phyloP scores from a whole-genome alignment of 2,888 invertebrate genomes.

The Drosophila tanythrix region DNA sequence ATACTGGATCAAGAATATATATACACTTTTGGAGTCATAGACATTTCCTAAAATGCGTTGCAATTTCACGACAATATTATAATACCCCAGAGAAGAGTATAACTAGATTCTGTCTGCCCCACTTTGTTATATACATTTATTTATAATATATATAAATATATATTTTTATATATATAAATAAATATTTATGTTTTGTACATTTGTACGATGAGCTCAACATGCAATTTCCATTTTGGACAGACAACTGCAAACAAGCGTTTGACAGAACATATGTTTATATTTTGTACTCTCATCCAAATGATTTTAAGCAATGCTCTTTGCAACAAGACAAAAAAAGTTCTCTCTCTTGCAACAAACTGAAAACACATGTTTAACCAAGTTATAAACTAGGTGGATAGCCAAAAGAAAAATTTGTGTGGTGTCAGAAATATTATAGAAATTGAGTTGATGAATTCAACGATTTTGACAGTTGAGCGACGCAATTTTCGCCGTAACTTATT shows the following conservation, averaged over 20 bases:
- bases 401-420: background rate
- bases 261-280: conserved; percentile 76
- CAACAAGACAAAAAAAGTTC: background rate
- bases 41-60: background rate
- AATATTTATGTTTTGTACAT: conserved; percentile 2
- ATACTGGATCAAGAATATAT: background rate
- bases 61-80: too few relatives aligned
- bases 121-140: background rate
- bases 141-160: background rate
- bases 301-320: conserved; percentile 29
- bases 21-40: background rate
- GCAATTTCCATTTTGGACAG: conserved; percentile 64
- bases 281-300: conserved; percentile 66
- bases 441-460: conserved; percentile 38
- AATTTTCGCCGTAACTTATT: conserved; percentile 57
- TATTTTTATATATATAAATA: background rate
- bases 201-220: conserved; percentile 47
- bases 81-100: background rate
- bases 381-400: background rate
- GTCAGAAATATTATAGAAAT: conserved; percentile 40
- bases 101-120: background rate
- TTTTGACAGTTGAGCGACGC: conserved; percentile 49
- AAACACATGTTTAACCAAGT: conserved; percentile 55
- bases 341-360: background rate
- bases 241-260: conserved; percentile 41